Percentiles rank a stretch among this genome's conserved stretches.
Conservation (phyloP, 2,888 invertebrate genomes). For the Bugulina stolonifera region DNA sequence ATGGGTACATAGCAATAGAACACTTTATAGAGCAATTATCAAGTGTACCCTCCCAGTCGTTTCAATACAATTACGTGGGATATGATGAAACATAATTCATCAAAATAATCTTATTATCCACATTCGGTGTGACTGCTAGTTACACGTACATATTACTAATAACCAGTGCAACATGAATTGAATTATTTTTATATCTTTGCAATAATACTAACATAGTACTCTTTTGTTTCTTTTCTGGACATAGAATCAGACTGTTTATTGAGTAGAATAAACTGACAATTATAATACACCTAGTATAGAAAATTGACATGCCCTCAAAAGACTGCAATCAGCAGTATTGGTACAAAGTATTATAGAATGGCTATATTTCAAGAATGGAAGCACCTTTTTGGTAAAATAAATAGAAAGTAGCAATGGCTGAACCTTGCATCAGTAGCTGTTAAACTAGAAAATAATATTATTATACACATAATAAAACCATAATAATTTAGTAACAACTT, state of each 20-base stretch:
- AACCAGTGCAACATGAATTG: no score
- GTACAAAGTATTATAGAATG: slow-evolving; percentile 2
- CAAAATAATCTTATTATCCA: neutral
- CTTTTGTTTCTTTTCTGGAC: neutral
- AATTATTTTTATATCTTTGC: no score
- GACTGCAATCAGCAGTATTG: slow-evolving; percentile 17
- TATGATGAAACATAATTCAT: slow-evolving; percentile 10
- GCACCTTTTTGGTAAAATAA: slow-evolving; percentile 26
- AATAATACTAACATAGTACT: no score
- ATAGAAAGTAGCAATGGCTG: neutral
- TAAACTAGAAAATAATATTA: neutral
- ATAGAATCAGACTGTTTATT: neutral
- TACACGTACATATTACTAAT: no score
- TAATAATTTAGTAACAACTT: slow-evolving; percentile 22
- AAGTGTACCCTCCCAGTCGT: neutral
- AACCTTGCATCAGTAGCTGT: neutral
- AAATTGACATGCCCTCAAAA: slow-evolving; percentile 7
- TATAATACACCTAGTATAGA: neutral
- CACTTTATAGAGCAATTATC: neutral
- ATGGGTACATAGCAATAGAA: neutral
- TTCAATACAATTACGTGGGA: neutral
- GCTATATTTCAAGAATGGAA: neutral
- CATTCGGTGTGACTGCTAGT: neutral
- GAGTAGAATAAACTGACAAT: neutral
- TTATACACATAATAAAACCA: no score